Evolutionary conservation across 1,140 invertebrate genomes (phyloP).

Genomic region (Subanguina moxae): DNA sequence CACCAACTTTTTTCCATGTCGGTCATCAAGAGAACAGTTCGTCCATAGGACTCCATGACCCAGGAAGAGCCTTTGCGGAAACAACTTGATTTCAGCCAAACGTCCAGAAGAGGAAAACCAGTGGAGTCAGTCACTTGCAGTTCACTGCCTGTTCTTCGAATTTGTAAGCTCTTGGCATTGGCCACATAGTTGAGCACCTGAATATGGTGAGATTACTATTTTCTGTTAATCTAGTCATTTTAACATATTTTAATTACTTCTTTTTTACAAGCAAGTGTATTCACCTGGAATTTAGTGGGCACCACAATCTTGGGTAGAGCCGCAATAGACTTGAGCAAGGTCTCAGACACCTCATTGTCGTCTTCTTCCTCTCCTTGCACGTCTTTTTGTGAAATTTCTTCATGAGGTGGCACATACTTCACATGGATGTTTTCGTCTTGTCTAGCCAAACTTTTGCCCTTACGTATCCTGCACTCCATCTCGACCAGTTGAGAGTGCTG

Average conservation of each 20-base stretch:
- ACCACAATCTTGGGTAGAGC: constrained; percentile 2
- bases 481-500: too few relatives aligned
- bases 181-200: constrained; percentile 43
- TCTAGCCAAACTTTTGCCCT: too few relatives aligned
- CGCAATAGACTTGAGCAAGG: background rate
- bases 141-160: constrained; percentile 40
- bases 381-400: too few relatives aligned
- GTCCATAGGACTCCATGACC: constrained; percentile 38
- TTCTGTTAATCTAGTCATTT: background rate
- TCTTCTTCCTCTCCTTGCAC: background rate
- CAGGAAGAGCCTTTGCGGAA: constrained; percentile 30
- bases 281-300: background rate
- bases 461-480: too few relatives aligned
- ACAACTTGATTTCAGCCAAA: constrained; percentile 35
- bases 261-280: too few relatives aligned
- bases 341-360: background rate
- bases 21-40: constrained; percentile 29
- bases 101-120: constrained; percentile 42
- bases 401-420: too few relatives aligned
- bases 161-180: constrained; percentile 30
- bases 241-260: too few relatives aligned
- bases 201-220: background rate
- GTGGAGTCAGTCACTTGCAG: constrained; percentile 40
- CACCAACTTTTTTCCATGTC: constrained; percentile 24
- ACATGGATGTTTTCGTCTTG: too few relatives aligned